These are phyloP conservation scores for Mylabris sibirica DNA, from an alignment of 2,888 invertebrate species.

Conservation along the genomic window DNA sequence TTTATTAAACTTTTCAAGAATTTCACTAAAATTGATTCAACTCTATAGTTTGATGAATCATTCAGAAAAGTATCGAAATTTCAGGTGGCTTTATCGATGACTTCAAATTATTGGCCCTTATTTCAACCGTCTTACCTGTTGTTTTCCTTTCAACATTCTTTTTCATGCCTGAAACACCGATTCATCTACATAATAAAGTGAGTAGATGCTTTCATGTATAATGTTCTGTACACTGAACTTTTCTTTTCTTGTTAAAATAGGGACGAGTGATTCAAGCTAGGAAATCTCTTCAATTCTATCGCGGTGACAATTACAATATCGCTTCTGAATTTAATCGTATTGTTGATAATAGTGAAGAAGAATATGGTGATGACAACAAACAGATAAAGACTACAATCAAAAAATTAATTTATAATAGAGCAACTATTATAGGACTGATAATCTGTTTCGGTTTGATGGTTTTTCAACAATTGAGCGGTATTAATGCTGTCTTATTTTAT, in stretches of 20 bases:
- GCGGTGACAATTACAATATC: conserved; percentile 64
- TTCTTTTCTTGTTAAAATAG: conserved; percentile 14
- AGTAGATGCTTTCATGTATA: conserved; percentile 48
- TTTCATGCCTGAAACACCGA: conserved; percentile 78
- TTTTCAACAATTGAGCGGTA: conserved; percentile 59
- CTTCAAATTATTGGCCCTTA: conserved; percentile 61
- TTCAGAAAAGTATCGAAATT: conserved; percentile 32
- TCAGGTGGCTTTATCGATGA: conserved; percentile 56
- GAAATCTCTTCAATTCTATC: conserved; percentile 22
- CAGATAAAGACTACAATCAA: conserved; percentile 48
- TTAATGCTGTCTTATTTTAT: conserved; percentile 59
- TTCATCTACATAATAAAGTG: conserved; percentile 67
- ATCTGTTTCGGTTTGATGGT: conserved; percentile 61
- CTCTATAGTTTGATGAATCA: too few relatives aligned
- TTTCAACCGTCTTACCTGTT: conserved; percentile 59
- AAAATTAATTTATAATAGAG: conserved; percentile 51
- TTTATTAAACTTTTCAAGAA: not conserved
- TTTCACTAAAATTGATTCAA: not conserved
- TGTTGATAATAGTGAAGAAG: conserved; percentile 62
- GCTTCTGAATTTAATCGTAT: conserved; percentile 66
- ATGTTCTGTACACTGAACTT: conserved; percentile 40
- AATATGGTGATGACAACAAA: conserved; percentile 61
- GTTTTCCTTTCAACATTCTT: conserved; percentile 62
- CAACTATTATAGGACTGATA: conserved; percentile 49
- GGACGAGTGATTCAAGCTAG: conserved; percentile 17